These are phyloP conservation scores for Pseudomyrmex sp. DNA, from an alignment of 1,140 invertebrate genomes.

Conservation along the genomic window DNA sequence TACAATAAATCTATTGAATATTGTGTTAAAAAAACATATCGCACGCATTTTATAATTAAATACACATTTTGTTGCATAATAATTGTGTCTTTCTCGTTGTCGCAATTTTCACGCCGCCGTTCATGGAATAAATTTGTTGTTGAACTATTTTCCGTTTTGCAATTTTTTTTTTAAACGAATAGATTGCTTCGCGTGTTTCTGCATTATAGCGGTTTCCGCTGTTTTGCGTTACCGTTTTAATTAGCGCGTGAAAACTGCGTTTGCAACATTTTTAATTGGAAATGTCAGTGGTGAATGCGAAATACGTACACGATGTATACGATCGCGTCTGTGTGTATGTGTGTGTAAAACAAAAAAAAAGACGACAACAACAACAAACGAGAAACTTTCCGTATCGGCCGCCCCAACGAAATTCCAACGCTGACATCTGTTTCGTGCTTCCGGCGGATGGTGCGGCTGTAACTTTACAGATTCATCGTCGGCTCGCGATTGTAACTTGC, in stretches of 20 bases:
- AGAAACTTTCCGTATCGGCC: constrained; percentile 50
- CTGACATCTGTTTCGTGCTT: constrained; percentile 33
- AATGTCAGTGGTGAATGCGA: constrained; percentile 36
- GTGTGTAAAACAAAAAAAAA: constrained; percentile 7
- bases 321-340: not conserved
- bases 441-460: constrained; percentile 18
- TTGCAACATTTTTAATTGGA: constrained; percentile 58
- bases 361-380: constrained; percentile 27
- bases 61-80: constrained; percentile 1
- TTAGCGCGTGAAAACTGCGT: constrained; percentile 50
- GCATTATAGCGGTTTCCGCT: constrained; percentile 46
- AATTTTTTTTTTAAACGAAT: constrained; percentile 25
- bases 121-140: constrained; percentile 38
- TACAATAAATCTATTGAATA: too few relatives aligned
- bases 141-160: not conserved
- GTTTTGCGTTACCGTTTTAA: constrained; percentile 52
- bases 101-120: constrained; percentile 6
- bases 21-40: not conserved
- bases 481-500: constrained; percentile 25
- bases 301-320: too few relatives aligned
- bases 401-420: constrained; percentile 30
- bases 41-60: not conserved
- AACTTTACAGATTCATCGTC: constrained; percentile 52
- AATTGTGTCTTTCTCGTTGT: not conserved
- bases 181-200: constrained; percentile 31